These are phyloP conservation scores for Antechinus stuartii DNA, from an alignment of 2,113 vertebrate genomes.

Conservation along the genomic window DNA sequence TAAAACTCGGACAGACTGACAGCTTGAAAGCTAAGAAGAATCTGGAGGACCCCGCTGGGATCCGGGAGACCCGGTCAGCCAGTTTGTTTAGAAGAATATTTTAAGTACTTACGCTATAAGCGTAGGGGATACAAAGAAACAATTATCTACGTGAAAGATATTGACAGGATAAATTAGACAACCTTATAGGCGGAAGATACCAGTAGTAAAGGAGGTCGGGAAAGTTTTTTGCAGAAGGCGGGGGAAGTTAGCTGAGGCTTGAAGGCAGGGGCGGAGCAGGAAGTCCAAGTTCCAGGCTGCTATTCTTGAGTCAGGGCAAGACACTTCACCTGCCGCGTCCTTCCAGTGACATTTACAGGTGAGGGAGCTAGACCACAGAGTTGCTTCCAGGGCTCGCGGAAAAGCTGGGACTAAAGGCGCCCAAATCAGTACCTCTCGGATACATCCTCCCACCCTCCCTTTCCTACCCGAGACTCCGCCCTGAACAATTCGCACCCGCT, in stretches of 20 bases:
- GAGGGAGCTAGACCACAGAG: not conserved
- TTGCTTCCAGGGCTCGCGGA: not conserved
- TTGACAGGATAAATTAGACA: not conserved
- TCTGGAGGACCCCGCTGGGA: not conserved
- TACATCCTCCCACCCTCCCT: rapidly evolving
- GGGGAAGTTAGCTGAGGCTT: not conserved
- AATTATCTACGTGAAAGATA: not conserved
- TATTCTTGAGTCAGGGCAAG: not conserved
- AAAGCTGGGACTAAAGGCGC: not conserved
- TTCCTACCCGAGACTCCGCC: rapidly evolving
- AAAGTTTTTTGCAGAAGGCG: not conserved
- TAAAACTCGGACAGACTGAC: not conserved
- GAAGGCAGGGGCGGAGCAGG: not conserved
- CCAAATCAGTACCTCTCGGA: not conserved
- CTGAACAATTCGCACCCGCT: rapidly evolving
- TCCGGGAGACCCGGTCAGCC: not conserved
- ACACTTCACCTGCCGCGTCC: not conserved
- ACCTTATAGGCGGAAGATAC: not conserved
- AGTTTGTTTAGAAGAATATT: not conserved
- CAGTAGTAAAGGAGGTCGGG: not conserved
- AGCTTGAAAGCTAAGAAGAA: not conserved
- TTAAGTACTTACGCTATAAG: not conserved
- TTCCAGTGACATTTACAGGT: too few relatives aligned
- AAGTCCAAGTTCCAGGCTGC: not conserved
- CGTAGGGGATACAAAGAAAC: not conserved